These are phyloP conservation scores for Drosophila pruinosa DNA, from an alignment of 1,140 invertebrate species.

Conservation along the genomic window DNA sequence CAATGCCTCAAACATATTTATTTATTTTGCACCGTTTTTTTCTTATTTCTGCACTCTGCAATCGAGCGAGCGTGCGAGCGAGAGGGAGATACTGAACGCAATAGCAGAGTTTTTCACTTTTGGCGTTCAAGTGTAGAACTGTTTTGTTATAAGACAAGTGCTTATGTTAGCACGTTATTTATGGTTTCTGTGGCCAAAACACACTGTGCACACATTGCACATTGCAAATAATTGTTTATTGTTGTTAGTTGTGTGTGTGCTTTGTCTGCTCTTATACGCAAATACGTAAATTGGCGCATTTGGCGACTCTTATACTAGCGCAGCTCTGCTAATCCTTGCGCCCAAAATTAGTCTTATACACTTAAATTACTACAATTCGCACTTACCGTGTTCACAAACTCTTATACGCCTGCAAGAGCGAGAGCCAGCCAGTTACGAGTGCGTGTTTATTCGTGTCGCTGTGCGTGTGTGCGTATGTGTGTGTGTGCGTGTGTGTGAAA, in stretches of 20 bases:
- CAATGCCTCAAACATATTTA: not conserved
- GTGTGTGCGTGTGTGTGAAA: conserved; percentile 31
- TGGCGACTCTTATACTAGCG: not conserved
- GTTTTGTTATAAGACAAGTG: conserved; percentile 23
- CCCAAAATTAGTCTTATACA: not conserved
- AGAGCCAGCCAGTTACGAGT: conserved; percentile 21
- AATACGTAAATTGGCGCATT: not conserved
- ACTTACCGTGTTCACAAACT: conserved; percentile 38
- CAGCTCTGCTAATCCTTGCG: not conserved
- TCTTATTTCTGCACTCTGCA: not conserved
- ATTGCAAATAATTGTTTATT: conserved; percentile 30
- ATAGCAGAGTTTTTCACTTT: not conserved
- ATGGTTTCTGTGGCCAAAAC: conserved; percentile 22
- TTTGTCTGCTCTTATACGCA: not conserved
- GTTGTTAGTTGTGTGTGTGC: conserved; percentile 9
- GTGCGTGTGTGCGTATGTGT: conserved; percentile 12
- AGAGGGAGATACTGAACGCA: not conserved
- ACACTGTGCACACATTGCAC: conserved; percentile 12
- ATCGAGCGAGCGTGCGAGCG: not conserved
- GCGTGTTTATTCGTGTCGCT: not conserved
- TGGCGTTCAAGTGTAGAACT: conserved; percentile 20
- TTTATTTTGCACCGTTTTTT: not conserved
- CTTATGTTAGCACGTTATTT: conserved; percentile 10
- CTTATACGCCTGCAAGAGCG: conserved; percentile 36
- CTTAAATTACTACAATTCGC: not conserved